These are phyloP conservation scores for Idaea aversata DNA, from an alignment of 2,888 invertebrate species.

Conservation along the genomic window DNA sequence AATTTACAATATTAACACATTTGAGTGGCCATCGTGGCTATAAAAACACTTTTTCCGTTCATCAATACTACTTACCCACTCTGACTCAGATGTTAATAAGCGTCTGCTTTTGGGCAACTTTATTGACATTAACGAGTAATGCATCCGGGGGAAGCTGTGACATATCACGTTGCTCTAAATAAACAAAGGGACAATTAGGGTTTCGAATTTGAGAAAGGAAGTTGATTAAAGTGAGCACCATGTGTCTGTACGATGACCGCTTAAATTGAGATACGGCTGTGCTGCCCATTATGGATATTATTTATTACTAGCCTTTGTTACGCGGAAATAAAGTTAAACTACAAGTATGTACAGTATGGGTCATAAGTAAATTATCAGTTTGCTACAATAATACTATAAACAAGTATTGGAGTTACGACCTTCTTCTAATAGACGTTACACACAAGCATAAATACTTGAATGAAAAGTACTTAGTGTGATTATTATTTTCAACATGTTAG, in stretches of 20 bases:
- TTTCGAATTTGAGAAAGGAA: constrained; percentile 55
- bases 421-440: too few species aligned
- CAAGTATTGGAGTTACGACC: too few species aligned
- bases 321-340: background rate
- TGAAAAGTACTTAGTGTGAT: too few species aligned
- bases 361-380: too few species aligned
- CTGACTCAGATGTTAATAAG: constrained; percentile 70
- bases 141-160: constrained; percentile 67
- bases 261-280: constrained; percentile 20
- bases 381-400: too few species aligned
- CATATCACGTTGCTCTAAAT: constrained; percentile 70
- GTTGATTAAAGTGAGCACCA: constrained; percentile 40
- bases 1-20: background rate
- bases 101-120: constrained; percentile 59
- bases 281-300: constrained; percentile 20
- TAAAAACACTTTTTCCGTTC: constrained; percentile 11
- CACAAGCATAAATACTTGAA: too few species aligned
- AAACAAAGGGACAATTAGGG: constrained; percentile 75
- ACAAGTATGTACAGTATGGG: background rate
- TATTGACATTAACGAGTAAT: constrained; percentile 75
- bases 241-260: constrained; percentile 10
- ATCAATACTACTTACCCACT: constrained; percentile 28
- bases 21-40: background rate
- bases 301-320: constrained; percentile 7
- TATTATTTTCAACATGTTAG: too few species aligned